Evolutionary conservation across 2,888 invertebrate genomes (phyloP), one percentile per base, ranked within the genome.

Genomic region (Pheosia tremula): DNA sequence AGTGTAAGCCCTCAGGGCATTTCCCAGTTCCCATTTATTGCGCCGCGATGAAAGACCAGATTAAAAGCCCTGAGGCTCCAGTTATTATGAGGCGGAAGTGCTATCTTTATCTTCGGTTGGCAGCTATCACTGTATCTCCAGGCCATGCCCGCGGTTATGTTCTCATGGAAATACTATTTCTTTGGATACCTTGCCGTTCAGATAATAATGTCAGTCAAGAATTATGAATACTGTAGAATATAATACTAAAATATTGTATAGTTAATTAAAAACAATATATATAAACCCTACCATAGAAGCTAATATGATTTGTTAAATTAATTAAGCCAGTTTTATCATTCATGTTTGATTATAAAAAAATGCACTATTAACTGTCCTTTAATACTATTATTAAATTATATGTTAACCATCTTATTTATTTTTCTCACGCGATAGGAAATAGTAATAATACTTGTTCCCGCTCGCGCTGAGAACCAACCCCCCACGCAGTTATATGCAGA

Each of bases 51-150:
- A 66, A 64, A 71, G 61, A 57, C 60, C 47, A 62, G 64, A 71
- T 66, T 55, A 69, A 64, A 58, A 56, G 56, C 72, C 72, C 37
- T 57, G 24, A 10, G 59, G 73, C 41, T 58, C 57, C 9, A 41
- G 69, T 67, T 72, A 74, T 74, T 73, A 73, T 68, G 58, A 64
- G 64, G 56, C 64, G 73, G 75, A 75, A 74, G 63, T 71, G 59
- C 59, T 66, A 74, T 74, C 72, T 74, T 68, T 72, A 67, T 69
- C 60, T 66, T 41, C 39, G 59, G 63, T 64, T 54, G 71, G 75
- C 75, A 72, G 75, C 57, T 67, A 66, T 65, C 65, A 73, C 71
- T 63, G 68, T 52, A 52, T 62, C 72, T 62, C 43, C 58, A 36
- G 56, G 72, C 58, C 4, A n/a, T 54, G 11, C 11, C 11, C 38